Evolutionary conservation across 2,888 invertebrate species (phyloP), one percentile per base, ranked within the genome.

Genomic region (Apantesis nais): DNA sequence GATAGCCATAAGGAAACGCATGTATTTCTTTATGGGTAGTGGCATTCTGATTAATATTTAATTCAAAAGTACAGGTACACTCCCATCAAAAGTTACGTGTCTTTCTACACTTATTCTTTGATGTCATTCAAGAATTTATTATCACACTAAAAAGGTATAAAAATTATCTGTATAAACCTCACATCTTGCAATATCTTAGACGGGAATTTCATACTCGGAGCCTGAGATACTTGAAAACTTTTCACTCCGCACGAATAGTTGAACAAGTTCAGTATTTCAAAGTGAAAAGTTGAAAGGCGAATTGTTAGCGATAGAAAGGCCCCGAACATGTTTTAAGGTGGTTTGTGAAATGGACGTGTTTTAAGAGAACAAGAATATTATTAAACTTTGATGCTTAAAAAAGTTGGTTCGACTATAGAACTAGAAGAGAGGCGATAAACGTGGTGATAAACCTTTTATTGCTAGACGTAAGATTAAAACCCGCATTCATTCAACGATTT

Each of bases 211-310:
- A 73, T 73, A 68, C 68, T 68, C 62, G 64, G 62, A 70, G 61
- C 66, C 65, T 72, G 70, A 72, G 77, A 76, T 80, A 81, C 83
- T 85, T 80, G 71, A 37, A 19, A 87, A 87, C 85, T 87, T 87
- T 81, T 76, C 83, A 84, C 82, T 86, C 70, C 74, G 74, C 79
- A 66, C 74, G 73, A 76, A 85, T 87, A 86, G 87, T 87, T 87
- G 67, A 72, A 74, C 73, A 81, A 83, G 78, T 85, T 78, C 75
- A 80, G 77, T 83, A 78, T 82, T 79, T 78, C 83, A 80, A 78
- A 85, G 82, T 81, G 80, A 67, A 76, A 85, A 85, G 86, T 86
- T 85, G 62, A 65, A 77, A 78, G 76, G 75, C 73, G 76, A 78
- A 81, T 78, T 82, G 73, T 75, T 77, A 63, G 74, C 65, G 67